phyloP scores from a whole-genome alignment of 1,140 invertebrate species.

The Cardiocondyla obscurior region DNA sequence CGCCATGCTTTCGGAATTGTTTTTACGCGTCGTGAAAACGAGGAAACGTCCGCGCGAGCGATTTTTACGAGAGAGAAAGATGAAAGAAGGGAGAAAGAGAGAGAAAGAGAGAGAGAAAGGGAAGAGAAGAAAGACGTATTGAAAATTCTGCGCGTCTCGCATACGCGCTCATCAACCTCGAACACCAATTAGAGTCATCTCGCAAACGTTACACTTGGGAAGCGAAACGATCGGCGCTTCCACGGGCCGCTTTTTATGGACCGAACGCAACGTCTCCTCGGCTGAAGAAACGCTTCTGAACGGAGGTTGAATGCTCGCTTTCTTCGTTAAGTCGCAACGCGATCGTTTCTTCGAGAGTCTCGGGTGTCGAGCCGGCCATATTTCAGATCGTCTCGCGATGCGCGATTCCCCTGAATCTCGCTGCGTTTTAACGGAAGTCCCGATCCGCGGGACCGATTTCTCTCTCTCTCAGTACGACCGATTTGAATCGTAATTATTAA shows the following conservation, averaged over 20 bases:
- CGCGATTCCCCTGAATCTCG: constrained; percentile 49
- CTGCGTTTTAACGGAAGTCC: constrained; percentile 22
- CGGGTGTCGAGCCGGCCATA: constrained; percentile 63
- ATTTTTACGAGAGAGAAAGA: constrained; percentile 4
- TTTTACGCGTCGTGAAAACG: constrained; percentile 36
- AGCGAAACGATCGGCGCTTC: constrained; percentile 71
- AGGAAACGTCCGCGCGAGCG: constrained; percentile 5
- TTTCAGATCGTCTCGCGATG: constrained; percentile 62
- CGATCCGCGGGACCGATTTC: background rate
- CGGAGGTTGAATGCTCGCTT: constrained; percentile 69
- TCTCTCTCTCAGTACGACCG: background rate
- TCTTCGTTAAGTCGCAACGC: constrained; percentile 69
- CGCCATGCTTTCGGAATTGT: constrained; percentile 18
- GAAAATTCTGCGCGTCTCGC: constrained; percentile 41
- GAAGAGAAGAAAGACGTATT: constrained; percentile 12
- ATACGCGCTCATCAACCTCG: constrained; percentile 70
- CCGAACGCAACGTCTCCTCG: constrained; percentile 65
- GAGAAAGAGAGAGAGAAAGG: background rate
- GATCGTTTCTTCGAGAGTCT: constrained; percentile 64
- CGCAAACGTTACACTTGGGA: constrained; percentile 70
- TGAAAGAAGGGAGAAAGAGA: background rate
- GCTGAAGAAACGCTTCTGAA: constrained; percentile 66
- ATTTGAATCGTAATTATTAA: background rate
- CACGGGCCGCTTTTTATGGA: constrained; percentile 66
- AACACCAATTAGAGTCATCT: constrained; percentile 70